phyloP scores from a whole-genome alignment of 1,140 invertebrate species.

The Trichonephila clavipes region DNA sequence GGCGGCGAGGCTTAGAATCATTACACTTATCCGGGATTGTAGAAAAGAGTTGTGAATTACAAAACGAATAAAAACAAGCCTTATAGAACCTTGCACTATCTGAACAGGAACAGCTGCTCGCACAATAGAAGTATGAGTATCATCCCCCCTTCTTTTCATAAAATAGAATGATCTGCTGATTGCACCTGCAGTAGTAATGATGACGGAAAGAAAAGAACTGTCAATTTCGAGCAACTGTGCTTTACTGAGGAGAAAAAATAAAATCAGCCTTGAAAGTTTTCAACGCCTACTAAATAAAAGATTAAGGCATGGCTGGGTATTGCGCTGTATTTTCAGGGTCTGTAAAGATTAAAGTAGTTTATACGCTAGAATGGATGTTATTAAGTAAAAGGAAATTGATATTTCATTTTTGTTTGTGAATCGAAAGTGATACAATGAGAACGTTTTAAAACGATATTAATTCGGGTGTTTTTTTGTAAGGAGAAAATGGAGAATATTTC shows the following conservation, averaged over 20 bases:
- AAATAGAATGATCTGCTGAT: not conserved
- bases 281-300: not conserved
- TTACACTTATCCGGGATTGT: constrained; percentile 20
- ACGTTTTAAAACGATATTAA: too few relatives aligned
- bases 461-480: too few relatives aligned
- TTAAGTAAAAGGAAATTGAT: not conserved
- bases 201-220: not conserved
- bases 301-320: too few relatives aligned
- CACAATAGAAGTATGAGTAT: not conserved
- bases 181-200: constrained; percentile 15
- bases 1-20: not conserved
- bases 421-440: too few relatives aligned
- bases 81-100: not conserved
- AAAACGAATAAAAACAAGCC: not conserved
- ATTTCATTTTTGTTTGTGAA: not conserved
- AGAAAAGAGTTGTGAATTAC: not conserved
- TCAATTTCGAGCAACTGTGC: not conserved
- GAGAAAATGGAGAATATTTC: too few relatives aligned
- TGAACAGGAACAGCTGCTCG: not conserved
- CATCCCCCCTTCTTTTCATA: too few relatives aligned
- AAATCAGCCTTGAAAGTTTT: not conserved
- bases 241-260: not conserved
- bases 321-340: not conserved
- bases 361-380: not conserved
- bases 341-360: not conserved